These are phyloP conservation scores for Euglossa dilemma DNA, from an alignment of 1,140 invertebrate species.

Conservation along the genomic window DNA sequence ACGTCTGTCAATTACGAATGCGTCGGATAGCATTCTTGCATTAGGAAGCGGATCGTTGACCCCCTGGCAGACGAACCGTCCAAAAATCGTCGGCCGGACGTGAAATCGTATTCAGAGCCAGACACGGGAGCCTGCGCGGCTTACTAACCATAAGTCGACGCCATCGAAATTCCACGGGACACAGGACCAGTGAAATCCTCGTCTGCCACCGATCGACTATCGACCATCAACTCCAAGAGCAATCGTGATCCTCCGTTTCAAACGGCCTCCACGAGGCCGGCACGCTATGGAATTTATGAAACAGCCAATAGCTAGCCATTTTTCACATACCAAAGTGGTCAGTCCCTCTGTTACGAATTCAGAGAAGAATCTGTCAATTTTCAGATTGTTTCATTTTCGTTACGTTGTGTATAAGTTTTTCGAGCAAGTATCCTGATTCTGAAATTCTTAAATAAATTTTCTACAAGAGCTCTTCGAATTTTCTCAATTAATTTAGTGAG, in stretches of 20 bases:
- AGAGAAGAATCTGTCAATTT: background rate
- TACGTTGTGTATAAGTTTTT: too few species aligned
- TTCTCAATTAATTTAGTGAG: too few species aligned
- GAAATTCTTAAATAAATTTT: too few species aligned
- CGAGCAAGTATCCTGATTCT: too few species aligned
- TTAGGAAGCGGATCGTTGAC: conserved; percentile 36
- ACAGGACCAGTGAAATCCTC: conserved; percentile 19
- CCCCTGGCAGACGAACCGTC: conserved; percentile 16
- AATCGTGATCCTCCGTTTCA: background rate
- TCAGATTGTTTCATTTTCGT: too few species aligned
- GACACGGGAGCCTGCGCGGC: conserved; percentile 14
- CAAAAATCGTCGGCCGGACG: conserved; percentile 46
- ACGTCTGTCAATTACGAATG: conserved; percentile 9
- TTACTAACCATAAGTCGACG: conserved; percentile 17
- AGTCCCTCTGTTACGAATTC: background rate
- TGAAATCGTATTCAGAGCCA: conserved; percentile 43
- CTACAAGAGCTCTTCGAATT: too few species aligned
- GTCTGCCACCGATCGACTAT: conserved; percentile 1
- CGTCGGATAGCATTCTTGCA: conserved; percentile 16
- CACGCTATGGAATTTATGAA: background rate
- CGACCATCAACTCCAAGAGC: conserved; percentile 8
- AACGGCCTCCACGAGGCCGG: background rate
- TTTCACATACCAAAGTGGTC: background rate
- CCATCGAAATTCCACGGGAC: conserved; percentile 27
- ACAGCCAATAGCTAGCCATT: too few species aligned